phyloP scores from a whole-genome alignment of 2,113 vertebrate species.

The Seriola aureovittata region DNA sequence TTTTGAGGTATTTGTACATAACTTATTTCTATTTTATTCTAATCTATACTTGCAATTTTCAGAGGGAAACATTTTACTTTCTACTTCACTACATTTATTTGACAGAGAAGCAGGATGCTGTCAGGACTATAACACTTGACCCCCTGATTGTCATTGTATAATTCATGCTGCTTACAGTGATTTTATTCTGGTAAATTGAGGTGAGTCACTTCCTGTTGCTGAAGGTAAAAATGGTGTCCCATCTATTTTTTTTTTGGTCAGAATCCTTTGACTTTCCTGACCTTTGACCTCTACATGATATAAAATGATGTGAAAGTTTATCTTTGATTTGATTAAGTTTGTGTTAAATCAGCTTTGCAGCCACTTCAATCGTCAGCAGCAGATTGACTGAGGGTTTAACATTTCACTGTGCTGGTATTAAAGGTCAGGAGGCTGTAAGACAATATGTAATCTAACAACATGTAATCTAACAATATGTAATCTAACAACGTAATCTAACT shows the following conservation, averaged over 20 bases:
- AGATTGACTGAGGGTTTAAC: slow-evolving; percentile 88
- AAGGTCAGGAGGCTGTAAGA: slow-evolving; percentile 79
- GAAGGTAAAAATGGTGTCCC: neutral
- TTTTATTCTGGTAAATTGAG: neutral
- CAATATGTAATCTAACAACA: slow-evolving; percentile 82
- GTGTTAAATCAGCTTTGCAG: slow-evolving; percentile 91
- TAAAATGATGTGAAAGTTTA: slow-evolving; percentile 75
- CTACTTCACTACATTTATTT: too few relatives aligned
- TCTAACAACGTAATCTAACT: slow-evolving; percentile 23
- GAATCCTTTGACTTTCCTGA: slow-evolving; percentile 14
- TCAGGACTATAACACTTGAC: too few relatives aligned
- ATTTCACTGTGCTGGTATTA: slow-evolving; percentile 88
- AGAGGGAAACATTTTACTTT: too few relatives aligned
- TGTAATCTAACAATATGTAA: slow-evolving; percentile 42
- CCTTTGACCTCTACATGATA: slow-evolving; percentile 22
- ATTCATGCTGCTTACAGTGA: neutral
- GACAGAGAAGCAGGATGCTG: too few relatives aligned
- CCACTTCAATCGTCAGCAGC: slow-evolving; percentile 88
- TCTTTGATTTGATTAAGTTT: slow-evolving; percentile 79
- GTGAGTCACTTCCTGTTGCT: neutral
- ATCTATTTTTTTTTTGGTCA: neutral
- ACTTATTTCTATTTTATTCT: too few relatives aligned
- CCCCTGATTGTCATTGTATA: too few relatives aligned
- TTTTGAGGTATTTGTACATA: too few relatives aligned
- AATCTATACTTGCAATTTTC: too few relatives aligned